These are phyloP conservation scores for Albula glossodonta DNA, from an alignment of 2,113 vertebrate genomes.

Conservation along the genomic window DNA sequence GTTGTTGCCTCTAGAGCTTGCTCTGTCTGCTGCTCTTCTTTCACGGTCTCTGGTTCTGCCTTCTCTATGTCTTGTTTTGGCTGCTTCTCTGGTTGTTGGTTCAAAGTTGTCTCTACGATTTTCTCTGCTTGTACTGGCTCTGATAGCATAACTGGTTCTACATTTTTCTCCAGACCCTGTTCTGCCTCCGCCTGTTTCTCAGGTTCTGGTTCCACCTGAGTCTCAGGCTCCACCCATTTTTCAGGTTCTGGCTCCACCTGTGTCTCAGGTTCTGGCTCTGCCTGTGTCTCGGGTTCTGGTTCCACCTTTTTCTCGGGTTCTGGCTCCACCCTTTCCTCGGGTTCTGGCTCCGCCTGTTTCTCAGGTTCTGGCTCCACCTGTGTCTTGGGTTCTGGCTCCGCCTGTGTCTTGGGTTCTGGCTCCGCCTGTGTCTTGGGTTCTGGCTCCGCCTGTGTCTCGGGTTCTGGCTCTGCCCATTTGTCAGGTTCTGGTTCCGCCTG, in stretches of 20 bases:
- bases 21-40: conserved; percentile 41
- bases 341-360: neutral
- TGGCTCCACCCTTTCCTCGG: neutral
- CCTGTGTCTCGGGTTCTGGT: neutral
- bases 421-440: neutral
- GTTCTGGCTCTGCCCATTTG: neutral
- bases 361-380: neutral
- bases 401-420: conserved; percentile 14
- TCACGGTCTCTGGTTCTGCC: neutral
- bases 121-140: no score
- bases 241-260: neutral
- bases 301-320: neutral
- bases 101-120: no score
- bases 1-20: neutral
- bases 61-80: neutral
- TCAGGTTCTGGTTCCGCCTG: neutral
- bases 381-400: conserved; percentile 13
- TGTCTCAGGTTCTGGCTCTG: neutral
- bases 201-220: neutral
- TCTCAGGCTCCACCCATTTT: neutral
- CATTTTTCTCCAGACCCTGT: neutral
- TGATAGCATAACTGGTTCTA: neutral
- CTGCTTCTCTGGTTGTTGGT: neutral
- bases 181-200: neutral
- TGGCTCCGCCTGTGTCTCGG: neutral